Evolutionary conservation across 2,113 vertebrate genomes (phyloP), one percentile per base, ranked within the genome.

Genomic region (Eulacestoma nigropectus): DNA sequence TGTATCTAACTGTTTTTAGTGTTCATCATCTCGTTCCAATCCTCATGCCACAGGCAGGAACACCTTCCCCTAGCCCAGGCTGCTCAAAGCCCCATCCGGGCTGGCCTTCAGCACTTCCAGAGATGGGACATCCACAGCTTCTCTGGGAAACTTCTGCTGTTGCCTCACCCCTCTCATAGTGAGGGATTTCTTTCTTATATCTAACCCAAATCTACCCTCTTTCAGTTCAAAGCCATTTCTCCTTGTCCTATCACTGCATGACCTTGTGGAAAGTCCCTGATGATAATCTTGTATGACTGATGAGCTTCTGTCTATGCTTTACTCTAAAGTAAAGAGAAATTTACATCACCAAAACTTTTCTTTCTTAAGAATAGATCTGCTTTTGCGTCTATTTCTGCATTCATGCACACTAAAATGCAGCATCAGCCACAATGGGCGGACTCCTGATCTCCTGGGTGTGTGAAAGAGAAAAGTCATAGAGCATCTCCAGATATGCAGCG

Each of bases 41-140:
- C 6, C 13, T 14, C 39, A 17, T 32, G 20, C 0, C 4, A 32
- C 21, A 17, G 13, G 3, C 23, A 75, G n/a, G 41, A 6, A 22
- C 17, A 47, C 7, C 8, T 75, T 68, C 16, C n/a, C 53, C 25
- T 12, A 13, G 25, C 35, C 26, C n/a, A 32, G 21, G 26, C 16
- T 62, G 26, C 41, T 41, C 30, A 13, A 59, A 67, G 18, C 16
- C 5, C 16, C 33, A 15, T n/a, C 30, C 0, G 1, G 5, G 26
- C 14, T 53, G 53, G 39, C 47, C 39, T 68, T 35, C 46, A 68
- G 16, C n/a, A 19, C 17, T 68, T 47, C 25, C 20, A 60, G 53
- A 55, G 21, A 35, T 41, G 30, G 8, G 9, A 30, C 30, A 68
- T 32, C 33, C 20, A 68, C 41, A 76, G 30, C 14, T 55, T 47